Base-by-base conservation (phyloP, 2,888 invertebrate species). In the Apamea anceps region DNA sequence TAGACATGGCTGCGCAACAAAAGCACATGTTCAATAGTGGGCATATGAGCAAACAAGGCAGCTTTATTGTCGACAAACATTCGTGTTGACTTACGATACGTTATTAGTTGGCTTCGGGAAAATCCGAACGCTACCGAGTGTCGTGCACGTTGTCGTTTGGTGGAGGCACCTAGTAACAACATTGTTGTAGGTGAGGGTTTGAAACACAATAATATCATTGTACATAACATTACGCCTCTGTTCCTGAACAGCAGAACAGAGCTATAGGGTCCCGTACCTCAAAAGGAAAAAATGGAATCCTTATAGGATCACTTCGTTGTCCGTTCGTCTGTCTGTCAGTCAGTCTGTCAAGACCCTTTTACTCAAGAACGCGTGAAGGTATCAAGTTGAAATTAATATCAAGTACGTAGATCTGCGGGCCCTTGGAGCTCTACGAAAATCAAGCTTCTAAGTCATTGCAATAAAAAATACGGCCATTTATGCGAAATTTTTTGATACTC, bases 51-150 rank as follows among this genome's bases (percentile, higher is more conserved):
- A 86, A 89, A 89, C 85, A 90, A 15, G 77, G 73, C 71, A 77
- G 77, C 80, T 82, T 86, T 88, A 85, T 83, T 87, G 82, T 75
- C 66, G 37, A 79, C 87, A 90, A 89, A 87, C 85, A 86, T 45
- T 75, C 66, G 25, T 89, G 86, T 90, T 88, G 81, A 84, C 82
- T 81, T 75, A 75, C 74, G 63, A 71, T 68, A 81, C 83, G 77
- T 81, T 88, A 90, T 86, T 88, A 87, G 87, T 71, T 77, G 60
- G 75, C 75, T 71, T 72, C 82, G 80, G 81, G 68, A 85, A 84
- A 83, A 60, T 72, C 71, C 77, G 57, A 79, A 60, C 28, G 60
- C 15, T 62, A 37, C 74, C 73, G 71, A 84, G n/a, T 28, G 42
- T 25, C 66, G 25, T 67, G 62, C 28, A 45, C 32, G 42, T 57